Evolutionary conservation across 2,113 vertebrate species (phyloP), one percentile per base, ranked within the genome.

Genomic region (Camelus dromedarius): DNA sequence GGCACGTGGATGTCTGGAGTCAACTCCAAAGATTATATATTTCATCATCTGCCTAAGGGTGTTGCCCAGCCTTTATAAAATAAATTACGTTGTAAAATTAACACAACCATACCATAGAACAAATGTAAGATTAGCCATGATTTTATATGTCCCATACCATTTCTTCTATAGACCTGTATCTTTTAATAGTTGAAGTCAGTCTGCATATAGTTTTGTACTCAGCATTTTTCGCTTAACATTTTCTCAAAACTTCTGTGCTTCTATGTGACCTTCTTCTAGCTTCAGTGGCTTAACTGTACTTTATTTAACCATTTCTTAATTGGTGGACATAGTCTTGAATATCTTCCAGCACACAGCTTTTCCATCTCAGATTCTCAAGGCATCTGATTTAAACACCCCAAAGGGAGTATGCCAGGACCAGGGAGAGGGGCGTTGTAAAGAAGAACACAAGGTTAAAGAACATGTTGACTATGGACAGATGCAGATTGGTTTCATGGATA

Each of bases 141-240:
- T 26, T 64, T 79, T 60, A 26, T 60, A 20, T 19, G 9, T 42
- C 12, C 42, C 5, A 15, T 60, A 56, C 54, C 70, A 1, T 35
- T 60, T 95, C 52, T 94, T 62, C 70, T 38, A 15, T 42, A 89
- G 62, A 38, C 50, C 70, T 89, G 30, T 64, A 62, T 62, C 62
- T 64, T 52, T 52, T 89, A 62, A 75, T 66, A 62, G 35, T 69
- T 69, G 11, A 64, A 84, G 48, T 75, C 58, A 75, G 83, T 20
- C 62, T 28, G 35, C 4, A 9, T 16, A 20, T 28, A 38, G 28
- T 56, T 72, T 50, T 58, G 22, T 48, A 48, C 5, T 28, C 66
- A 79, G 42, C n/a, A 38, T 60, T 95, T 91, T 97, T 88, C 82
- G 52, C 67, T 95, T 70, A 46, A 89, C 20, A 14, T 86, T 93